Base-by-base conservation (phyloP, 2,797 vertebrate species). In the Carapus acus region DNA sequence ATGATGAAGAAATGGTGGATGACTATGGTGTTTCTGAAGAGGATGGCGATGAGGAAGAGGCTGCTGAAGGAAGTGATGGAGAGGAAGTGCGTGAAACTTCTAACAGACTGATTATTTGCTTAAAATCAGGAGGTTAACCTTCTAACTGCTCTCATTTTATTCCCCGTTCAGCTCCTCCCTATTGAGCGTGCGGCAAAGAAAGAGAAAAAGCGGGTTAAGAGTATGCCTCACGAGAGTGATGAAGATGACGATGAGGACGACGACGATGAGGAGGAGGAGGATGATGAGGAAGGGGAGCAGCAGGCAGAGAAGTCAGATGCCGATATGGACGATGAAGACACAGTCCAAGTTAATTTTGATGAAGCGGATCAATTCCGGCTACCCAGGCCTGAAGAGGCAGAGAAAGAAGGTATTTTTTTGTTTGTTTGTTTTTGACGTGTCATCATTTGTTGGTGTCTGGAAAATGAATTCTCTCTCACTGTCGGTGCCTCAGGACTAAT, bases 171-270 rank as follows among this genome's bases (percentile, higher is more conserved):
- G 96, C 85, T 98, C 77, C 87, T 99, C 71, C 96, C 95, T 15
- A 97, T 98, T 58, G 96, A 99, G 62, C 89, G 84, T 74, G 93
- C 92, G 49, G 93, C 94, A 20, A 88, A 71, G 80, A 97, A 92
- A 80, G 87, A 86, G 60, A 94, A 93, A 62, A 86, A 80, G 38
- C 49, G 54, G 16, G 59, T 80, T 2, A 22, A 71, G 23, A 52
- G 66, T 8, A 24, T 79, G 75, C 70, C 33, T 23, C 34, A 67
- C 21, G 77, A 71, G n/a, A 82, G 77, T 17, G 88, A 90, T 12
- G 89, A 88, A 0, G 89, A 92, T 1, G 87, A 89, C 0, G 88
- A 90, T 0, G 86, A 87, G 0, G 88, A 89, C 0, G 86, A 80
- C 0, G 85, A 85, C 88, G 88, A 91, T 0, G 85, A 88, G 0